A percentile compares a stretch with the other conserved stretches of the same genome.
phyloP scores from a whole-genome alignment of 2,113 vertebrate genomes.

The Arizona elegans region DNA sequence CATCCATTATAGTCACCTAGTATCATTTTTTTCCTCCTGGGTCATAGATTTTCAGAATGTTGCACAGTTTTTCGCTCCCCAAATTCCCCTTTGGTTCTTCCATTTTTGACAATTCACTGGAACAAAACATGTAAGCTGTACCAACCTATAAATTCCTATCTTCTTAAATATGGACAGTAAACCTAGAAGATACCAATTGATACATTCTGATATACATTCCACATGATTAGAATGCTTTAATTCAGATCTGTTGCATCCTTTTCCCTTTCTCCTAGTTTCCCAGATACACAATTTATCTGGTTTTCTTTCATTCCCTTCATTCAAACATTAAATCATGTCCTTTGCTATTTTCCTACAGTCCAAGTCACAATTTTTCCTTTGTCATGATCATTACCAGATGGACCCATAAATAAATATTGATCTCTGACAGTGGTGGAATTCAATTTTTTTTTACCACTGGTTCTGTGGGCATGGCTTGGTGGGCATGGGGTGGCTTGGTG shows the following conservation, averaged over 20 bases:
- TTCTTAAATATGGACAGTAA: neutral
- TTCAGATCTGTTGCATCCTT: neutral
- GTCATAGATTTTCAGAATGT: neutral
- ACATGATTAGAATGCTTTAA: neutral
- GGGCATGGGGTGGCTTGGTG: too few relatives aligned
- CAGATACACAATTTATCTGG: neutral
- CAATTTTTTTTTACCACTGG: too few relatives aligned
- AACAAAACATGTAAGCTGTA: neutral
- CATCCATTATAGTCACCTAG: neutral
- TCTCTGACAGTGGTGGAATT: too few relatives aligned
- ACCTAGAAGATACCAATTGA: neutral
- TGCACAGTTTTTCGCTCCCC: neutral
- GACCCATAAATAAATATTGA: neutral
- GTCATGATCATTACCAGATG: neutral
- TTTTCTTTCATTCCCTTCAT: neutral
- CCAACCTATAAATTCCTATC: neutral
- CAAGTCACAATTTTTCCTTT: neutral
- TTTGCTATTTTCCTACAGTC: neutral
- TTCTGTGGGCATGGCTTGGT: too few relatives aligned
- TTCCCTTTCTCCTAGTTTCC: neutral
- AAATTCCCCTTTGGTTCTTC: neutral
- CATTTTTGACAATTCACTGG: neutral
- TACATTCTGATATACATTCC: neutral
- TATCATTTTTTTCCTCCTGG: neutral
- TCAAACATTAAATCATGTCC: neutral